phyloP scores from a whole-genome alignment of 1,140 invertebrate species.

The Marisa cornuarietis region DNA sequence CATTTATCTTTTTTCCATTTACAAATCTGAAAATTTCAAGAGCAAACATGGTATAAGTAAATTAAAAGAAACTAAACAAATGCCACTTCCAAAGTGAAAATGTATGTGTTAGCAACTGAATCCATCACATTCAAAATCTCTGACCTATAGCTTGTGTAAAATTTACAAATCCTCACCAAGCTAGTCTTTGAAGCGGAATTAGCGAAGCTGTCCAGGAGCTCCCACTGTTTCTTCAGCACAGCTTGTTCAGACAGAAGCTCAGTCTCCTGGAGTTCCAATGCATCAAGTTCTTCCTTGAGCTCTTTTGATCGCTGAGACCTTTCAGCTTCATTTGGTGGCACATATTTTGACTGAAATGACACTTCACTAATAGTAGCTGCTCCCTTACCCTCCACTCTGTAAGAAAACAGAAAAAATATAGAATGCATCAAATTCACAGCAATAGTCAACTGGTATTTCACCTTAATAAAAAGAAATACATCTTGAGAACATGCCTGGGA shows the following conservation, averaged over 20 bases:
- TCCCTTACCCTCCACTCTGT: constrained; percentile 61
- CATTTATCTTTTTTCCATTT: too few species aligned
- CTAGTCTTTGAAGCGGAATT: constrained; percentile 18
- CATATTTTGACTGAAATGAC: constrained; percentile 38
- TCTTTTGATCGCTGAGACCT: constrained; percentile 33
- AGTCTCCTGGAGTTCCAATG: constrained; percentile 21
- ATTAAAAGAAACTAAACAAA: too few species aligned
- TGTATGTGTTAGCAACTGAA: too few species aligned
- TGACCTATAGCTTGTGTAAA: too few species aligned
- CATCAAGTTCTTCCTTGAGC: constrained; percentile 31
- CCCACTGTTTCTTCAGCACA: constrained; percentile 36
- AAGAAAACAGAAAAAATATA: background rate
- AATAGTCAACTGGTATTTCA: background rate
- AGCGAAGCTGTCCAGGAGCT: constrained; percentile 41
- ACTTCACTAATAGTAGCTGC: constrained; percentile 61
- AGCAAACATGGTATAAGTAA: too few species aligned
- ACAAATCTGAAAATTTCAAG: too few species aligned
- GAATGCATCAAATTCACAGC: background rate
- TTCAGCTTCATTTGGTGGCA: constrained; percentile 30
- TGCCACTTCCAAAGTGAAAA: too few species aligned
- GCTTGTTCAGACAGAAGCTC: constrained; percentile 20
- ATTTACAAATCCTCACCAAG: background rate
- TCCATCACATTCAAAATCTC: too few species aligned
- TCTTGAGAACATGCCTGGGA: too few species aligned
- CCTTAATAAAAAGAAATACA: too few species aligned